phyloP scores from a whole-genome alignment of 2,113 vertebrate genomes.

The Ciconia maguari region DNA sequence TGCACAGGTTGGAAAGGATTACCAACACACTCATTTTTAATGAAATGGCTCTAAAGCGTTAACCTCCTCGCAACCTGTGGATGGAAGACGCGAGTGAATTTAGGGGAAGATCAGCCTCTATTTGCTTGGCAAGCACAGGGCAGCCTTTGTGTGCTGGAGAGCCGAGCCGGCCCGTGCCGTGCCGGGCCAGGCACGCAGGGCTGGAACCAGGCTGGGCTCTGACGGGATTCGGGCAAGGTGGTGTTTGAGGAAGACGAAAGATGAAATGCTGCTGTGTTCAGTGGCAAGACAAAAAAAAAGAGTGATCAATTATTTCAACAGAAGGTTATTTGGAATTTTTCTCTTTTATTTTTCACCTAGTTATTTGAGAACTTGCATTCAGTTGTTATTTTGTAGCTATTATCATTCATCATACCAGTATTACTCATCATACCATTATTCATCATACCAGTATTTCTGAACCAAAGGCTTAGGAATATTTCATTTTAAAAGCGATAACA shows the following conservation, averaged over 20 bases:
- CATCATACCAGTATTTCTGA: background rate
- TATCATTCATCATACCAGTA: background rate
- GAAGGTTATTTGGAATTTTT: background rate
- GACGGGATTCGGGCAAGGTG: accelerated
- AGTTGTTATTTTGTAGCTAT: background rate
- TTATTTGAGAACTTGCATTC: background rate
- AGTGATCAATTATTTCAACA: background rate
- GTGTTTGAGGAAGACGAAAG: background rate
- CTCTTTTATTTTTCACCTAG: background rate
- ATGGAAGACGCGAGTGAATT: background rate
- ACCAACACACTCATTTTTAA: accelerated
- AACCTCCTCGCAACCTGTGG: background rate
- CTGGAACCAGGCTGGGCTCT: background rate
- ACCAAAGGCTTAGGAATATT: background rate
- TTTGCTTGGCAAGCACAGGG: background rate
- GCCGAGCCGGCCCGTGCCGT: background rate
- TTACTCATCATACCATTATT: background rate
- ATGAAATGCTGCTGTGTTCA: background rate
- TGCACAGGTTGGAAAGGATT: background rate
- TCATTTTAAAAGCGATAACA: background rate
- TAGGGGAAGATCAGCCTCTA: background rate
- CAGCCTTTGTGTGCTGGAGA: background rate
- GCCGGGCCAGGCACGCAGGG: background rate
- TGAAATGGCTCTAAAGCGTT: background rate
- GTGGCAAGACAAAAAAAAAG: background rate